These are phyloP conservation scores for Tribolium castaneum DNA, from an alignment of 1,140 invertebrate species.

Conservation along the genomic window DNA sequence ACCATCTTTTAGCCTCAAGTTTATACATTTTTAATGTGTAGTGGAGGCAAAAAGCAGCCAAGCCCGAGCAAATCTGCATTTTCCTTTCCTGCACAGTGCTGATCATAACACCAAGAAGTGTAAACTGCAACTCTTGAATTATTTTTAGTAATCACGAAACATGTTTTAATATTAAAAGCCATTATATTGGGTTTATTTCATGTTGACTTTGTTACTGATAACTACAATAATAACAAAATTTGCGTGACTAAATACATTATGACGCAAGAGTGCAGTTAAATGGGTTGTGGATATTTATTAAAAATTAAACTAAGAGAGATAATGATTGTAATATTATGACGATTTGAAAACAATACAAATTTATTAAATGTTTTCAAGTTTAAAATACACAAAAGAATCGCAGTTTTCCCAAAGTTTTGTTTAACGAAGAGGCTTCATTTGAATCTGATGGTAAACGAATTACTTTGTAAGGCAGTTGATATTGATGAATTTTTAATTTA, in stretches of 20 bases:
- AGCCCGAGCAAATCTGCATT: not conserved
- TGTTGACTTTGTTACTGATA: no score
- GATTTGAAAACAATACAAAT: no score
- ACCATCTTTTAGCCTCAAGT: not conserved
- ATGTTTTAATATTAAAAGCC: no score
- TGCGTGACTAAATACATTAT: no score
- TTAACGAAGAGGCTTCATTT: not conserved
- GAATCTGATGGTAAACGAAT: conserved; percentile 34
- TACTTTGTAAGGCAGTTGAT: conserved; percentile 41
- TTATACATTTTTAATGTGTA: not conserved
- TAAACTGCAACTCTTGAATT: no score
- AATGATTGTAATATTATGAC: no score
- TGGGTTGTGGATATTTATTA: no score
- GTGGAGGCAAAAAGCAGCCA: not conserved
- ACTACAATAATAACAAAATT: no score
- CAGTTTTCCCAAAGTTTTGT: not conserved
- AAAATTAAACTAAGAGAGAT: no score
- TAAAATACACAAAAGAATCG: not conserved
- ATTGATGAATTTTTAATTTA: conserved; percentile 47
- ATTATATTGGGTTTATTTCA: no score
- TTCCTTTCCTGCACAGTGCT: not conserved
- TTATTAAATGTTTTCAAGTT: not conserved
- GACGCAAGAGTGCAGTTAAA: no score
- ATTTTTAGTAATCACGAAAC: no score
- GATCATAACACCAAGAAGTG: not conserved